These are phyloP conservation scores for Troilus luridus DNA, from an alignment of 2,888 invertebrate genomes.

Conservation along the genomic window DNA sequence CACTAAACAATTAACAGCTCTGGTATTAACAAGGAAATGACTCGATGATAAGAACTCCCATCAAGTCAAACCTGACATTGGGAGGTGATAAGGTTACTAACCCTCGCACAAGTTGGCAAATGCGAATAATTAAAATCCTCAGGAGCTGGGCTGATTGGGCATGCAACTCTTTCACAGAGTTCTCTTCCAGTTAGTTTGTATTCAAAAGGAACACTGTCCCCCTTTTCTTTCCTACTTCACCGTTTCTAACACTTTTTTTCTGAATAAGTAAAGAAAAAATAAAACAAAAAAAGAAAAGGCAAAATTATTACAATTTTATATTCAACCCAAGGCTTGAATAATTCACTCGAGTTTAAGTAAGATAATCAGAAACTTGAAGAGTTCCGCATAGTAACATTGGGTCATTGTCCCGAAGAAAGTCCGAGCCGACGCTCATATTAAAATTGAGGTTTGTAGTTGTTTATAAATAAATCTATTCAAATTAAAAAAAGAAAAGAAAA, in stretches of 20 bases:
- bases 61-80: neutral
- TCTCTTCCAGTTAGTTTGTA: neutral
- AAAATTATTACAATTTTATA: neutral
- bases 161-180: neutral
- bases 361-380: neutral
- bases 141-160: neutral
- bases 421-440: too few species aligned
- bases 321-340: neutral
- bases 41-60: neutral
- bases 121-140: neutral
- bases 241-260: constrained; percentile 33
- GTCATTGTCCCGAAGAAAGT: neutral
- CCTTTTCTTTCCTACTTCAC: neutral
- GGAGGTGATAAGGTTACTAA: neutral
- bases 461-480: too few species aligned
- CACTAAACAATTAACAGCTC: neutral
- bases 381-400: neutral
- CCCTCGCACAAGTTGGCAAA: neutral
- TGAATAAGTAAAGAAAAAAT: neutral
- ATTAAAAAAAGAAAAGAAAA: too few species aligned
- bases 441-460: too few species aligned
- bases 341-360: neutral
- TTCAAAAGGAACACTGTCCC: neutral
- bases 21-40: neutral
- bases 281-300: neutral